Evolutionary conservation across 2,888 invertebrate genomes (phyloP).

Genomic region (Tinea pellionella): DNA sequence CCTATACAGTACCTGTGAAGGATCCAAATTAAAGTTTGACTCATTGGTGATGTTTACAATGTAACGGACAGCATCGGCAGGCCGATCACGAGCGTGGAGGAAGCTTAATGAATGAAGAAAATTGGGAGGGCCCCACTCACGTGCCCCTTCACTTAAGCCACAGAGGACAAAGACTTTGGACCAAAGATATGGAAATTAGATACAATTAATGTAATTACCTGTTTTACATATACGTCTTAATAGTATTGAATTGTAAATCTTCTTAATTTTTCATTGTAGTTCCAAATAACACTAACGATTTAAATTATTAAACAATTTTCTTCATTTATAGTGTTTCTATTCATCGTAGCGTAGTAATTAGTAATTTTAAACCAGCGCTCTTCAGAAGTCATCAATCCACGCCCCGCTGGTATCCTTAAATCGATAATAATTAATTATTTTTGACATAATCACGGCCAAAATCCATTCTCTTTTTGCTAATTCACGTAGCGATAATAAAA

Average conservation of each 20-base stretch:
- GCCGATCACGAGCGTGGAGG: constrained; percentile 48
- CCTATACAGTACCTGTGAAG: constrained; percentile 30
- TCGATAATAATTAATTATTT: constrained; percentile 80
- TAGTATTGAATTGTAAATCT: not conserved
- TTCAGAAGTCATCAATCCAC: constrained; percentile 48
- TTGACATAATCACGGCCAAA: constrained; percentile 76
- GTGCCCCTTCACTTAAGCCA: constrained; percentile 23
- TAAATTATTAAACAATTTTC: too few species aligned
- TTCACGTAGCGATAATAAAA: constrained; percentile 74
- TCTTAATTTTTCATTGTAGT: not conserved
- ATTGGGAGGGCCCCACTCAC: constrained; percentile 45
- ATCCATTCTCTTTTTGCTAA: constrained; percentile 76
- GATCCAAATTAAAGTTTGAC: constrained; percentile 60
- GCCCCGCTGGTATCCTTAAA: constrained; percentile 52
- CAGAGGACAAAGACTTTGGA: constrained; percentile 18
- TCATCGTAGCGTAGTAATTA: constrained; percentile 41
- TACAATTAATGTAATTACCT: constrained; percentile 2
- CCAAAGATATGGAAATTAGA: constrained; percentile 1
- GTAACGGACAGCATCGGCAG: constrained; percentile 39
- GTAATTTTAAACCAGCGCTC: constrained; percentile 54
- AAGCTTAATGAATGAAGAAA: constrained; percentile 66
- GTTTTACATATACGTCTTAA: not conserved
- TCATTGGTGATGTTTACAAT: constrained; percentile 47
- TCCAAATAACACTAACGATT: too few species aligned
- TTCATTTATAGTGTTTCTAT: not conserved